Evolutionary conservation across 2,797 vertebrate genomes (phyloP).

Genomic region (Rousettus madagascariensis): DNA sequence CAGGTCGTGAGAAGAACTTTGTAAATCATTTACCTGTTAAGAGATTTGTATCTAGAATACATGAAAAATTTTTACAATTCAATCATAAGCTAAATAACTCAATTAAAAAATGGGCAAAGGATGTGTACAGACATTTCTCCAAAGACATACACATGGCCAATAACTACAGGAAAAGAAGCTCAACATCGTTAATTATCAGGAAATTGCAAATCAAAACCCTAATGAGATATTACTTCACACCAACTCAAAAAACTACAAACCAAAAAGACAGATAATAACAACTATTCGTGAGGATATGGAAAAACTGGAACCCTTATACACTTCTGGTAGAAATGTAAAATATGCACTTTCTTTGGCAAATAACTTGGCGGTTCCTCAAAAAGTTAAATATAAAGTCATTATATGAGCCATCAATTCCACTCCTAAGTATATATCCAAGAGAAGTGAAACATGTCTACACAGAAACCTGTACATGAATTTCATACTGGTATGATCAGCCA

Average conservation of each 20-base stretch:
- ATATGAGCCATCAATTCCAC: neutral
- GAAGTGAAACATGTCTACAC: neutral
- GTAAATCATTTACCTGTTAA: neutral
- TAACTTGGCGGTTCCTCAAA: neutral
- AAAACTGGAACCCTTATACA: neutral
- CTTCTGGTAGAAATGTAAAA: neutral
- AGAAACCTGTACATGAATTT: neutral
- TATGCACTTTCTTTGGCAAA: neutral
- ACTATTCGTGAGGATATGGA: neutral
- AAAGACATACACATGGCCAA: neutral
- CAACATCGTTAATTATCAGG: neutral
- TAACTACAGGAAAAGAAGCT: neutral
- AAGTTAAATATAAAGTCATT: neutral
- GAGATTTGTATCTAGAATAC: neutral
- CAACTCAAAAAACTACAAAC: neutral
- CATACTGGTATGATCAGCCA: neutral
- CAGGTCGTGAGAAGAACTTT: neutral
- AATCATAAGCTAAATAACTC: neutral
- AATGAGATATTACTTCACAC: neutral
- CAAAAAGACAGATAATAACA: neutral
- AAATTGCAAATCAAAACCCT: constrained; percentile 41
- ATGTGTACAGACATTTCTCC: neutral
- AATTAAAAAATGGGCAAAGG: constrained; percentile 33
- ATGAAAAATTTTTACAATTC: neutral
- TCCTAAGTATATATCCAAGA: neutral